A percentile compares a stretch with the other conserved stretches of the same genome.
phyloP scores from a whole-genome alignment of 1,140 invertebrate genomes.

The Pygmarrhopalites habei region DNA sequence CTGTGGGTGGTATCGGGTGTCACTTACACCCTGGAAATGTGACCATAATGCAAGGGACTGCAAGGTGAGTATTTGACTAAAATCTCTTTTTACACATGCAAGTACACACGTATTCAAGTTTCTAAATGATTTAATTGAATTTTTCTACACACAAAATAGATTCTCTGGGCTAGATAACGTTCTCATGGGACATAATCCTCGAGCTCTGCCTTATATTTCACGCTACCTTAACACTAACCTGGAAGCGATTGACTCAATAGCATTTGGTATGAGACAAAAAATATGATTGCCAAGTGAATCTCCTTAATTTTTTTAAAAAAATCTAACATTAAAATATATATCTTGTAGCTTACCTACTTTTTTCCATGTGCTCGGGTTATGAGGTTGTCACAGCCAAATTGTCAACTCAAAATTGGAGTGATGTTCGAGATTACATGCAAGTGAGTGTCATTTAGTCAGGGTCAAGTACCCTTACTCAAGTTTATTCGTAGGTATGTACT shows the following conservation, averaged over 20 bases:
- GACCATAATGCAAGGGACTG: conserved; percentile 81
- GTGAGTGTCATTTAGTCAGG: too few species aligned
- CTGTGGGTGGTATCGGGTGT: conserved; percentile 57
- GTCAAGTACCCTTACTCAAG: too few species aligned
- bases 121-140: too few species aligned
- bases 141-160: too few species aligned
- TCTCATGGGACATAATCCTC: conserved; percentile 66
- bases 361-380: conserved; percentile 82
- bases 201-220: conserved; percentile 53
- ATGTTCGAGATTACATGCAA: conserved; percentile 66
- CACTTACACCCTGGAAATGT: conserved; percentile 86
- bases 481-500: too few species aligned
- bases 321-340: neutral
- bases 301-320: neutral
- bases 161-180: conserved; percentile 77
- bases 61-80: conserved; percentile 42
- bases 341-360: conserved; percentile 64
- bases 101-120: too few species aligned
- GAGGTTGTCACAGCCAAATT: conserved; percentile 67
- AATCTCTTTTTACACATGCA: neutral
- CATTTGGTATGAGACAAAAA: conserved; percentile 68
- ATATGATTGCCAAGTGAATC: neutral
- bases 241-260: conserved; percentile 62
- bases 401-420: conserved; percentile 59
- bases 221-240: conserved; percentile 50